A percentile compares a stretch with the other conserved stretches of the same genome.
Conservation (phyloP, 2,113 vertebrate genomes). For the Choloepus hoffmanni region DNA sequence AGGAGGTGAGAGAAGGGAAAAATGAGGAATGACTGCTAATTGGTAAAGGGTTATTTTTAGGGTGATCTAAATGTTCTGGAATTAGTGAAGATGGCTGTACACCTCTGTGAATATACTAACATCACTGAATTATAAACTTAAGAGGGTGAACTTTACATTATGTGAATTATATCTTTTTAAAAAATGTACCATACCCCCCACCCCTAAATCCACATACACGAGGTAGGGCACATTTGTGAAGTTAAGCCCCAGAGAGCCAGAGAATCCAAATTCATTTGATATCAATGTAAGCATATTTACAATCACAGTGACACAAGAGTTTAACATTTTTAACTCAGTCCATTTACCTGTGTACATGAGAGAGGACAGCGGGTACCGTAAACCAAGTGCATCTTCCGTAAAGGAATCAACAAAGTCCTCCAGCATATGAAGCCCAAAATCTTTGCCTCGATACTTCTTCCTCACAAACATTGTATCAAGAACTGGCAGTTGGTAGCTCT, state of each 20-base stretch:
- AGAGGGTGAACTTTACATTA: neutral
- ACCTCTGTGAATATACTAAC: neutral
- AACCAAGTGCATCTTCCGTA: constrained; percentile 87
- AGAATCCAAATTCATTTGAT: constrained; percentile 20
- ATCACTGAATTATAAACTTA: neutral
- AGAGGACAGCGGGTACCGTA: constrained; percentile 90
- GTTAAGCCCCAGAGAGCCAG: neutral
- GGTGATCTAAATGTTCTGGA: neutral
- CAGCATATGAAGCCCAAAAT: constrained; percentile 90
- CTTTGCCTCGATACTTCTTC: constrained; percentile 87
- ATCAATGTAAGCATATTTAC: neutral
- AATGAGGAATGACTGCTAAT: no score
- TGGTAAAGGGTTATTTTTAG: neutral
- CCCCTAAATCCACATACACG: neutral
- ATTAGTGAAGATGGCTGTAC: neutral
- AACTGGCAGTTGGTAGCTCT: constrained; percentile 90
- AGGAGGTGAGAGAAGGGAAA: no score
- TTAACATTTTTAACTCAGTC: neutral
- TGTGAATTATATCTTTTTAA: constrained; percentile 20
- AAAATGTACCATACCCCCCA: neutral
- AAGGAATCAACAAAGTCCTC: constrained; percentile 93
- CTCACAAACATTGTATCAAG: constrained; percentile 94
- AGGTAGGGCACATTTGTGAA: neutral
- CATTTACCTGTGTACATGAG: constrained; percentile 89
- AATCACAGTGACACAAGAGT: neutral